Evolutionary conservation across 1,140 invertebrate genomes (phyloP), one percentile per base, ranked within the genome.

Genomic region (Parapsyche elsis): DNA sequence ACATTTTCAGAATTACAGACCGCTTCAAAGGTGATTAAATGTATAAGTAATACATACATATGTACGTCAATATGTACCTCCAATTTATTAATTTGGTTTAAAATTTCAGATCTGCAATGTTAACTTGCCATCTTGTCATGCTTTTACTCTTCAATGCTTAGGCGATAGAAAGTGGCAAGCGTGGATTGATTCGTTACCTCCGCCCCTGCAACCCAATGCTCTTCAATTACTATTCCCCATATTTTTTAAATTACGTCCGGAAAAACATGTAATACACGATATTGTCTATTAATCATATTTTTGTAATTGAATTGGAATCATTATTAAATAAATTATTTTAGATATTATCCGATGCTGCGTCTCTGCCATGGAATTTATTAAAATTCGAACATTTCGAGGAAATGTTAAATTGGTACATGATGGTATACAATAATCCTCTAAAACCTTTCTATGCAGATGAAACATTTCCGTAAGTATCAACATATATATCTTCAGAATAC

Each of bases 271-370:
- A 78, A n/a, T n/a, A n/a, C n/a, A n/a, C n/a, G n/a, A n/a, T n/a
- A n/a, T n/a, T n/a, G n/a, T n/a, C n/a, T n/a, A n/a, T n/a, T n/a
- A n/a, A n/a, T n/a, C n/a, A n/a, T n/a, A n/a, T n/a, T n/a, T n/a
- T n/a, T n/a, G n/a, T n/a, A n/a, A n/a, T n/a, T n/a, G n/a, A n/a
- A n/a, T 23, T 57, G 44, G 0, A 10, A 19, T 70, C 24, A 45
- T 53, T 71, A 38, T n/a, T 9, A 26, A 75, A 24, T 73, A 53
- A 71, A 38, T 23, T 53, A 57, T 38, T 67, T 12, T 53, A 83
- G 82, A 49, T 83, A 16, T 24, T 83, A 59, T 73, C 79, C 78
- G 80, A 83, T 78, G 80, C 77, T 26, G 57, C 77, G 24, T 16
- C 30, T 7, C 67, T 83, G 12, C 82, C 82, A 4, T 83, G 82